Percentiles rank a stretch among this genome's conserved stretches.
These are phyloP conservation scores for Hippoglossus stenolepis DNA, from an alignment of 2,113 vertebrate genomes.

Conservation along the genomic window DNA sequence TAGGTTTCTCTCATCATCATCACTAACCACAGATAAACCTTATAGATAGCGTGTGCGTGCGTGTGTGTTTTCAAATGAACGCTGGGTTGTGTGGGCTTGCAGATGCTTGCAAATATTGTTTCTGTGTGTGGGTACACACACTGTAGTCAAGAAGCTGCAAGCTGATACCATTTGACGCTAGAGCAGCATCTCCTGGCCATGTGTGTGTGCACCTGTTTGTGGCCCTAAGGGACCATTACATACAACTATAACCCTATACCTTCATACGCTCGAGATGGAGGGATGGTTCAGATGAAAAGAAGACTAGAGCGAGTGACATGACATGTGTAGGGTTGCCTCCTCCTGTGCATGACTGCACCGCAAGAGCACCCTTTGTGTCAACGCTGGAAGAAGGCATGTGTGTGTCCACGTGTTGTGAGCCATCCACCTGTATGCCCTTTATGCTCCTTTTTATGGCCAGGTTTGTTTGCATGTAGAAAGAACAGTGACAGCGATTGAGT, in stretches of 20 bases:
- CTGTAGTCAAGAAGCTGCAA: background rate
- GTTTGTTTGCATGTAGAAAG: background rate
- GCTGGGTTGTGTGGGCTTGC: background rate
- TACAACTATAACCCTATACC: conserved; percentile 40
- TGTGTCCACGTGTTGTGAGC: conserved; percentile 5
- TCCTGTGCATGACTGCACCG: conserved; percentile 45
- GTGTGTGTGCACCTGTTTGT: conserved; percentile 20
- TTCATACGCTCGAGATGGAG: conserved; percentile 49
- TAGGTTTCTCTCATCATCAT: background rate
- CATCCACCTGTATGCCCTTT: background rate
- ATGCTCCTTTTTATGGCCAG: background rate
- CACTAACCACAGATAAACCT: background rate
- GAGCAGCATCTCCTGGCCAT: conserved; percentile 7
- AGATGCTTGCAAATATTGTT: conserved; percentile 22
- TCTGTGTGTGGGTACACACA: background rate
- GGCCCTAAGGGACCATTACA: conserved; percentile 41
- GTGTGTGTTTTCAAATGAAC: background rate
- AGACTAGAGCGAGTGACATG: conserved; percentile 39
- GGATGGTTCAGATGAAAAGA: conserved; percentile 46
- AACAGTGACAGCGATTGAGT: background rate
- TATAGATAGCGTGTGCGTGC: background rate
- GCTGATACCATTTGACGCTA: conserved; percentile 5
- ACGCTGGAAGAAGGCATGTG: background rate
- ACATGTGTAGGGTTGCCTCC: conserved; percentile 38
- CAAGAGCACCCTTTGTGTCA: conserved; percentile 29